Percentiles rank a stretch among this genome's conserved stretches.
Conservation (phyloP, 2,113 vertebrate genomes). For the Micromys minutus region DNA sequence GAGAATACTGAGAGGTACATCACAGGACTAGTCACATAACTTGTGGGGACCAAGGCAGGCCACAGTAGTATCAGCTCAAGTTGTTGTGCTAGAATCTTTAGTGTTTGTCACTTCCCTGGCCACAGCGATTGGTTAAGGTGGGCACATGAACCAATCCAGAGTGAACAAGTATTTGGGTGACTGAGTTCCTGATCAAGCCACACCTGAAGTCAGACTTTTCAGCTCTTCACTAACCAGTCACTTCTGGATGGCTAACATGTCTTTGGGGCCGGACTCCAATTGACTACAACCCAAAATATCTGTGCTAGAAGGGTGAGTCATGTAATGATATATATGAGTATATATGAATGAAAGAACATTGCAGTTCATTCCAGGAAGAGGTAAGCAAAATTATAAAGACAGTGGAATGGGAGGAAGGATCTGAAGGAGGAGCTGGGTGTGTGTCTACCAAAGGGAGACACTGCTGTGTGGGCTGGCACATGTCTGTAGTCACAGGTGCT, state of each 20-base stretch:
- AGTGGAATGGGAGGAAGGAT: not conserved
- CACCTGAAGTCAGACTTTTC: not conserved
- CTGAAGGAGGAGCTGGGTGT: not conserved
- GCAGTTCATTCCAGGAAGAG: not conserved
- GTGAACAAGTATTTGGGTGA: not conserved
- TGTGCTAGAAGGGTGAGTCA: not conserved
- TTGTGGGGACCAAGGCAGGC: not conserved
- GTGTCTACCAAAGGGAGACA: not conserved
- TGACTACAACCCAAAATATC: too few species aligned
- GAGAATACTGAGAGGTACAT: not conserved
- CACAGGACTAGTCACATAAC: not conserved
- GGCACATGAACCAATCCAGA: not conserved
- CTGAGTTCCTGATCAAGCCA: not conserved
- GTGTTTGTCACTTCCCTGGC: not conserved
- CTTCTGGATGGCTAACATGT: too few species aligned
- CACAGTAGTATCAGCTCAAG: not conserved
- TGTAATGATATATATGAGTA: not conserved
- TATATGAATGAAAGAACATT: not conserved
- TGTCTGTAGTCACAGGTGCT: not conserved
- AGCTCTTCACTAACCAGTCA: too few species aligned
- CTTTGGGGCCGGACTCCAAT: too few species aligned
- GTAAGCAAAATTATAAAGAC: conserved; percentile 28
- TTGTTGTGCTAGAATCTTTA: not conserved
- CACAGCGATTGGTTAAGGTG: not conserved
- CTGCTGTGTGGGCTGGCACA: too few species aligned